Percentiles rank a stretch among this genome's conserved stretches.
phyloP scores from a whole-genome alignment of 2,888 invertebrate species.

The Eulithis prunata region DNA sequence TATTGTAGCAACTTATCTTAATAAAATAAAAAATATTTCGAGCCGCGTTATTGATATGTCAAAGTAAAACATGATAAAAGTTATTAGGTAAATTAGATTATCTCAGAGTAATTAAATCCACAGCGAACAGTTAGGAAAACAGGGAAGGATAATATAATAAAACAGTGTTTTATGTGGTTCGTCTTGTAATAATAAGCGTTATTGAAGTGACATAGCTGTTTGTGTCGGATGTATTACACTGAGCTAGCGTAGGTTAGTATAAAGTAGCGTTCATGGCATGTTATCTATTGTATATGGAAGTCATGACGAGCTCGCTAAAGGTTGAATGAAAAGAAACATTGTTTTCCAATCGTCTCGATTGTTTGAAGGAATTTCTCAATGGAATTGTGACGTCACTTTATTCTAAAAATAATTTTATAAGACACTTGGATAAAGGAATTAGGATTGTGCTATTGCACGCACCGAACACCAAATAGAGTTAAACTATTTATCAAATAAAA shows the following conservation, averaged over 20 bases:
- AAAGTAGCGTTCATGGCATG: conserved; percentile 56
- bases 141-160: conserved; percentile 80
- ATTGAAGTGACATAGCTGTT: conserved; percentile 79
- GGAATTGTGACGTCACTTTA: conserved; percentile 64
- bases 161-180: conserved; percentile 77
- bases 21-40: conserved; percentile 77
- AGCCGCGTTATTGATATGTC: conserved; percentile 84
- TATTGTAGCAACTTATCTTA: conserved; percentile 76
- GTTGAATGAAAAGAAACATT: conserved; percentile 60
- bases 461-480: conserved; percentile 78
- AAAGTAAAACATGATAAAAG: conserved; percentile 82
- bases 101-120: conserved; percentile 73
- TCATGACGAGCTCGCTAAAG: conserved; percentile 73
- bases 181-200: conserved; percentile 79
- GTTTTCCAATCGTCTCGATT: conserved; percentile 45
- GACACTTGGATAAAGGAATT: conserved; percentile 67
- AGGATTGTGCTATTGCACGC: conserved; percentile 83
- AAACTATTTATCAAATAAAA: conserved; percentile 62
- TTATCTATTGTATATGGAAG: conserved; percentile 56
- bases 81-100: conserved; percentile 81
- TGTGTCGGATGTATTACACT: conserved; percentile 66
- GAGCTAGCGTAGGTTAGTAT: conserved; percentile 72
- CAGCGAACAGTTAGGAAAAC: conserved; percentile 83
- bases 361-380: conserved; percentile 74
- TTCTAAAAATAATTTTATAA: conserved; percentile 66